Evolutionary conservation across 2,113 vertebrate species (phyloP), one percentile per base, ranked within the genome.

Genomic region (Ciconia maguari): DNA sequence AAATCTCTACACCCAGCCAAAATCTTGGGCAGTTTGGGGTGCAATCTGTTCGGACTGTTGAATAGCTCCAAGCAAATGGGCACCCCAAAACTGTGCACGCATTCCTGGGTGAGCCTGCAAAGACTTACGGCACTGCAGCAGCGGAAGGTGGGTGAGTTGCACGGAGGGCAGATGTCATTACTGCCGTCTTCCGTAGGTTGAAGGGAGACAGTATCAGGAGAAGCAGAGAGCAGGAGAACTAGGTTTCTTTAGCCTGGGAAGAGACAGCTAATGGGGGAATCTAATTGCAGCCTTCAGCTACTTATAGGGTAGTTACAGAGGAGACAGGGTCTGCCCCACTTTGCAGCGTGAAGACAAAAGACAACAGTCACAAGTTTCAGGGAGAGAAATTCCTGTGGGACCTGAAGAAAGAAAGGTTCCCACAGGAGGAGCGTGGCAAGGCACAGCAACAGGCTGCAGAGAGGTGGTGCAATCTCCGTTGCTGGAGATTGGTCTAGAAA

Each of bases 81-180:
- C 65, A 68, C 38, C 44, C 14, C 26, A 26, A 71, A 86, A 57
- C 26, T 13, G 48, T 1, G 2, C 24, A 24, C 3, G 0, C 9
- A 10, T 34, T 80, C 57, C 30, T 36, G 19, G 36, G n/a, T 52
- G 29, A 78, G n/a, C 62, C 64, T 91, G 36, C 30, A 75, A 62
- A 51, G 48, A 22, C 26, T 70, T 18, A 11, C 0, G 17, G 12
- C 34, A 11, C 42, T 44, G 36, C 20, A 61, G 71, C 49, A 42
- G 57, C 52, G 46, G 24, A 61, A 46, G 62, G 20, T 42, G 41
- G 36, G 32, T 38, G 22, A 68, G 16, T 30, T 62, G 34, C 18
- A 24, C 0, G 0, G 38, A 52, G 80, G 34, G 44, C 24, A 44
- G 38, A 9, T 55, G 13, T 6, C 38, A 11, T n/a, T 69, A n/a